Conservation (phyloP, 2,888 invertebrate species). For the Trachelus troglodyta region DNA sequence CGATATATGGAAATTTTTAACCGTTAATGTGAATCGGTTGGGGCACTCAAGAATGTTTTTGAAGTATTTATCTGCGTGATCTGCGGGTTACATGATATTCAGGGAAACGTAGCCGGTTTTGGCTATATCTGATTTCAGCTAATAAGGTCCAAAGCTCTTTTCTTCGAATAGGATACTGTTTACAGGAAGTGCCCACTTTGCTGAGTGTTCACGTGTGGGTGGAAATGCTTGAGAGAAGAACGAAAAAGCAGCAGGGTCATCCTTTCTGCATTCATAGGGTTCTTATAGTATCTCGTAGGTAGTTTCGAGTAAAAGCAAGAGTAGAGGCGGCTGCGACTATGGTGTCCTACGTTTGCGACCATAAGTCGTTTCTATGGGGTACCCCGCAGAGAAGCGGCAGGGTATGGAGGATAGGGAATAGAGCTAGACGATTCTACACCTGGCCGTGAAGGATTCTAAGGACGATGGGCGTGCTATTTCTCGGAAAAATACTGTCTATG, state of each 20-base stretch:
- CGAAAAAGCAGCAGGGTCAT: neutral
- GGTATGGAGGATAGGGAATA: slow-evolving; percentile 6
- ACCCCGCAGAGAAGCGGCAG: slow-evolving; percentile 20
- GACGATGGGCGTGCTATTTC: slow-evolving; percentile 15
- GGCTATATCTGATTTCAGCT: neutral
- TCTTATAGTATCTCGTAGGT: neutral
- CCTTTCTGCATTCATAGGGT: neutral
- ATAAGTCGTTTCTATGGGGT: slow-evolving; percentile 18
- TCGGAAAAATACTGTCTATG: neutral
- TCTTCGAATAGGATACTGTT: neutral
- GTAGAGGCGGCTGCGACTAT: neutral
- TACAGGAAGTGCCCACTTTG: neutral
- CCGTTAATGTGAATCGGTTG: neutral
- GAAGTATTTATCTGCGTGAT: neutral
- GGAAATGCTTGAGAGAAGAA: neutral
- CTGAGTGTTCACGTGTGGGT: neutral
- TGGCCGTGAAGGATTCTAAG: slow-evolving; percentile 36
- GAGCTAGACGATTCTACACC: slow-evolving; percentile 28
- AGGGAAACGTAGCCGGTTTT: neutral
- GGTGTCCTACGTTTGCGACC: slow-evolving; percentile 12
- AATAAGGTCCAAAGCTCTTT: neutral
- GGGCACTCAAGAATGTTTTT: neutral
- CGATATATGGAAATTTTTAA: neutral
- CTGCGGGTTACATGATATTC: neutral
- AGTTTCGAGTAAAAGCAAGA: slow-evolving; percentile 6